phyloP scores from a whole-genome alignment of 2,888 invertebrate species.

The Tineola bisselliella region DNA sequence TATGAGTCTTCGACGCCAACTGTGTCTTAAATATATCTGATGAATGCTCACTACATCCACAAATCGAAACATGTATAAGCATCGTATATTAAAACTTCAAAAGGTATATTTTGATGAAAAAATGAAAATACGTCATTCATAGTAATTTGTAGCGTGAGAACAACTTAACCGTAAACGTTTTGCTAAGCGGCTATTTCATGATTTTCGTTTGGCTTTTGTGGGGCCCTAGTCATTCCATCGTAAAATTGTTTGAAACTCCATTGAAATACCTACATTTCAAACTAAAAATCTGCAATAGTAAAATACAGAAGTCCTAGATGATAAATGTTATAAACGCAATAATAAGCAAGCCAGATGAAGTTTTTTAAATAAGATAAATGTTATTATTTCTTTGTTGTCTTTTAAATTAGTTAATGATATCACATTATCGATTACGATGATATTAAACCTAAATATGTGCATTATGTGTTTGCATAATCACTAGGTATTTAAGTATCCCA shows the following conservation, averaged over 20 bases:
- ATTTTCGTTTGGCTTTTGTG: neutral
- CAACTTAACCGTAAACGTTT: conserved; percentile 38
- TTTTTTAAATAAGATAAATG: no score
- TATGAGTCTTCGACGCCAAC: neutral
- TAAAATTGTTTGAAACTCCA: neutral
- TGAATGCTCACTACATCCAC: no score
- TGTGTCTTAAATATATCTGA: no score
- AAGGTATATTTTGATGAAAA: neutral
- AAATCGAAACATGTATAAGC: neutral
- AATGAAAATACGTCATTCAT: neutral
- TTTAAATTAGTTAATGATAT: neutral
- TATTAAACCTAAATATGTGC: conserved; percentile 31
- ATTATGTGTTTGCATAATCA: no score
- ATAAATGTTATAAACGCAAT: no score
- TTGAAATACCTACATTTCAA: neutral
- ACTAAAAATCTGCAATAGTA: neutral
- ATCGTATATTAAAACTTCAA: neutral
- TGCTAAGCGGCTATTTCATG: conserved; percentile 8
- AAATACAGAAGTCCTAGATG: no score
- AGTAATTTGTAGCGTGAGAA: conserved; percentile 20
- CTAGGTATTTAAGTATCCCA: conserved; percentile 41
- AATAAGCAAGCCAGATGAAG: no score
- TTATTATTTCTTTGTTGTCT: no score
- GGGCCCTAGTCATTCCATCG: conserved; percentile 2
- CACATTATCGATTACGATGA: neutral